Evolutionary conservation across 2,888 invertebrate genomes (phyloP).

Genomic region (Eristalis tenax): DNA sequence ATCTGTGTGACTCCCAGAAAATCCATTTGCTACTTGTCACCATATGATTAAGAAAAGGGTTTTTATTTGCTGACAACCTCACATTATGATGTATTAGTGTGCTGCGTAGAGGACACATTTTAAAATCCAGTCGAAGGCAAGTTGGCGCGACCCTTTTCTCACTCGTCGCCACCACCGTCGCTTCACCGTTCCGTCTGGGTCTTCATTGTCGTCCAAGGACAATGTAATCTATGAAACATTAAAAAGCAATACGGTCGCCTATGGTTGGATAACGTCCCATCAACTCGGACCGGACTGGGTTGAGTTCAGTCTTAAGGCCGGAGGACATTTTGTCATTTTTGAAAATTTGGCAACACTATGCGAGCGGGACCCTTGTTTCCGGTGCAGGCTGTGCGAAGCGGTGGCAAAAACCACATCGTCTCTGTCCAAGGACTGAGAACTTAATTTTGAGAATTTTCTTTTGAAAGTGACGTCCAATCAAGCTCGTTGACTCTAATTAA

Average conservation of each 20-base stretch:
- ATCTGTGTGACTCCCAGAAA: slow-evolving; percentile 74
- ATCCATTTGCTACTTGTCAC: slow-evolving; percentile 75
- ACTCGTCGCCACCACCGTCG: slow-evolving; percentile 5
- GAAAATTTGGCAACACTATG: slow-evolving; percentile 62
- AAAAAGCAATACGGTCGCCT: slow-evolving; percentile 72
- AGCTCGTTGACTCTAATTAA: slow-evolving; percentile 62
- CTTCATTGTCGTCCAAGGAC: slow-evolving; percentile 60
- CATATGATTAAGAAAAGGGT: slow-evolving; percentile 76
- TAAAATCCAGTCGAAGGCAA: slow-evolving; percentile 65
- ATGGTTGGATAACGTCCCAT: slow-evolving; percentile 53
- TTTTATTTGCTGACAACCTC: slow-evolving; percentile 74
- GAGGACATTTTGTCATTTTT: slow-evolving; percentile 67
- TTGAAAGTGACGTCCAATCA: slow-evolving; percentile 56
- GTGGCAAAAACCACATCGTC: slow-evolving; percentile 36
- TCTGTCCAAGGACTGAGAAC: slow-evolving; percentile 41
- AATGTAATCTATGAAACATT: slow-evolving; percentile 72
- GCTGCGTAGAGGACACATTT: slow-evolving; percentile 66
- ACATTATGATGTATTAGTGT: slow-evolving; percentile 74
- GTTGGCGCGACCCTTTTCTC: slow-evolving; percentile 37
- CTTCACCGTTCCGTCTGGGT: slow-evolving; percentile 42
- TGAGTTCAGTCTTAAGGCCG: slow-evolving; percentile 37
- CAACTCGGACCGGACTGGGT: slow-evolving; percentile 2
- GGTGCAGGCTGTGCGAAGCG: slow-evolving; percentile 29
- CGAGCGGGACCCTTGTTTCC: slow-evolving; percentile 56
- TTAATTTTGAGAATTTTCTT: slow-evolving; percentile 65